Evolutionary conservation across 2,113 vertebrate genomes (phyloP), one percentile per base, ranked within the genome.

Genomic region (Pachyramphus minor): DNA sequence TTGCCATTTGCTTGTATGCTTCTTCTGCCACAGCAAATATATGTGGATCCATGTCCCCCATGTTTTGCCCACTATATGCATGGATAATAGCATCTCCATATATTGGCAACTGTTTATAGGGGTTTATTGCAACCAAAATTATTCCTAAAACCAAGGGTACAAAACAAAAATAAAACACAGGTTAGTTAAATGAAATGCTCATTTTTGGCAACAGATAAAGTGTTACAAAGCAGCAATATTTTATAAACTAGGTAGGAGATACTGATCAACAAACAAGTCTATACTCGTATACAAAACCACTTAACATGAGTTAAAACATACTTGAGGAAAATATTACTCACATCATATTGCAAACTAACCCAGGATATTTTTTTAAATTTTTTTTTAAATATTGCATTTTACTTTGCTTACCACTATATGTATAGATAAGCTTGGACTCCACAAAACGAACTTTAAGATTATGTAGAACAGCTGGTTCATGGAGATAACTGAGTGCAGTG

Each of bases 31-130:
- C 99, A 1, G 99, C 99, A 96, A 99, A 99, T 95, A 99, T 99
- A 96, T 99, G 99, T n/a, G 99, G 99, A 94, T 99, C 99, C 98
- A 99, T 99, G 94, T 99, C 99, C 0, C 99, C 99, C 99, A 99
- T 99, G 97, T 99, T 99, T 93, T 99, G 99, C 30, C 99, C 99
- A 3, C 99, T 99, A 47, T 99, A 99, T 7, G 99, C 99, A 27
- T 99, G 98, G 96, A 99, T 99, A 96, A 99, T 99, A 79, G 99
- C 99, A 95, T 99, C 99, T 95, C 99, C 99, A 23, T 99, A 99
- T 87, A 99, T 98, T 3, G 98, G 99, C 69, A 99, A 94, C 95
- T 99, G 97, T 86, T 99, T 99, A 81, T 99, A 99, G 5, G 99
- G 99, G 93, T 99, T 99, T 95, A 99, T 98, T 82, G 99, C 99